Evolutionary conservation across 2,113 vertebrate genomes (phyloP).

Genomic region (Cochlearius cochlearius): DNA sequence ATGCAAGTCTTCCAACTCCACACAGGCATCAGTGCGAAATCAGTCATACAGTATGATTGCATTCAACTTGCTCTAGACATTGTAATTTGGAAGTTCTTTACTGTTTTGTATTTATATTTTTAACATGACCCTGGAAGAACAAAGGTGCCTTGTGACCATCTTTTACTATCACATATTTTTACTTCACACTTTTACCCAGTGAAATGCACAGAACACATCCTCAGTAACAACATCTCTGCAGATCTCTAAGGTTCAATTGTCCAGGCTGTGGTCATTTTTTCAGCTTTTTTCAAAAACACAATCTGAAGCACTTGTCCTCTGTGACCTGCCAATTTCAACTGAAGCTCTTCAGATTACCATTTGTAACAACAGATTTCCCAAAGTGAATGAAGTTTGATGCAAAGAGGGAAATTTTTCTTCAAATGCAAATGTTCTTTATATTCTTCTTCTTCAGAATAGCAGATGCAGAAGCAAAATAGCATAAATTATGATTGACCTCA

Average conservation of each 20-base stretch:
- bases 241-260: background rate
- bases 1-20: background rate
- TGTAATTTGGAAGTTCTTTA: background rate
- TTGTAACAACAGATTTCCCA: background rate
- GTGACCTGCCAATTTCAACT: background rate
- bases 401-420: conserved; percentile 2
- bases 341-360: background rate
- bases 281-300: background rate
- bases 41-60: background rate
- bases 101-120: background rate
- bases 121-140: background rate
- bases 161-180: background rate
- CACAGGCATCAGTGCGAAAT: background rate
- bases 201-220: background rate
- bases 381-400: background rate
- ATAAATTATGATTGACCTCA: conserved; percentile 56
- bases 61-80: background rate
- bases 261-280: background rate
- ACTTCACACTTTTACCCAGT: background rate
- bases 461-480: conserved; percentile 38
- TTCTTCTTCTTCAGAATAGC: background rate
- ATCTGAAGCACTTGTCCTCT: background rate
- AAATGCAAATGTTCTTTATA: conserved; percentile 19
- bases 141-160: background rate
- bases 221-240: background rate